These are phyloP conservation scores for Acanthosepion lycidas DNA, from an alignment of 2,888 invertebrate species.

Conservation along the genomic window DNA sequence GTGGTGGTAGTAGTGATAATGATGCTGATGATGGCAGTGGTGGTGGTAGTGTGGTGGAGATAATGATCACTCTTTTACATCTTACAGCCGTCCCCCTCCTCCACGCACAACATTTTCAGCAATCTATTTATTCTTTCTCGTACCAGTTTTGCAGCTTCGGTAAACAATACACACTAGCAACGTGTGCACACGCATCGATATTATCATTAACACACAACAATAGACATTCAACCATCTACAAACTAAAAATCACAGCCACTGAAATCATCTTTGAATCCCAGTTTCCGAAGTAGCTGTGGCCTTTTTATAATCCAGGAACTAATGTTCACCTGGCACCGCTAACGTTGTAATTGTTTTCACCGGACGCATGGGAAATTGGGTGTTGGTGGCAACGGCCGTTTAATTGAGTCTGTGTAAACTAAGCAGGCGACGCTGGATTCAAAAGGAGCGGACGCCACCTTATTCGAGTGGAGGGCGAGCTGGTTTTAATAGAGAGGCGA, in stretches of 20 bases:
- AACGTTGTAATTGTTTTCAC: background rate
- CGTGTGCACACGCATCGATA: background rate
- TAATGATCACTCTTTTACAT: too few relatives aligned
- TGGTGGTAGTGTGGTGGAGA: too few relatives aligned
- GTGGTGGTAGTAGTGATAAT: too few relatives aligned
- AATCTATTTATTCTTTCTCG: background rate
- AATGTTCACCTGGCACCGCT: background rate
- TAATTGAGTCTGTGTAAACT: background rate
- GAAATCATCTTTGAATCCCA: background rate
- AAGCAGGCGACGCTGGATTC: background rate
- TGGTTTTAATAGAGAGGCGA: background rate
- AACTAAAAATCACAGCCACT: background rate
- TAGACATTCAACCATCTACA: background rate
- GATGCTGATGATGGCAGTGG: too few relatives aligned
- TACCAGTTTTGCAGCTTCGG: too few relatives aligned
- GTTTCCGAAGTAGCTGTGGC: background rate
- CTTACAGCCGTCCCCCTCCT: too few relatives aligned
- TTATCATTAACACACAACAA: background rate
- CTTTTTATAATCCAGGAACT: background rate
- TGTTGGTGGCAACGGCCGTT: background rate
- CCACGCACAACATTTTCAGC: background rate
- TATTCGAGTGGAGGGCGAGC: background rate
- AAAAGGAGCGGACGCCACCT: background rate
- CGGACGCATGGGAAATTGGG: constrained; percentile 11
- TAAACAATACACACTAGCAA: background rate